These are phyloP conservation scores for Danaus melanippus DNA, from an alignment of 1,140 invertebrate species.

Conservation along the genomic window DNA sequence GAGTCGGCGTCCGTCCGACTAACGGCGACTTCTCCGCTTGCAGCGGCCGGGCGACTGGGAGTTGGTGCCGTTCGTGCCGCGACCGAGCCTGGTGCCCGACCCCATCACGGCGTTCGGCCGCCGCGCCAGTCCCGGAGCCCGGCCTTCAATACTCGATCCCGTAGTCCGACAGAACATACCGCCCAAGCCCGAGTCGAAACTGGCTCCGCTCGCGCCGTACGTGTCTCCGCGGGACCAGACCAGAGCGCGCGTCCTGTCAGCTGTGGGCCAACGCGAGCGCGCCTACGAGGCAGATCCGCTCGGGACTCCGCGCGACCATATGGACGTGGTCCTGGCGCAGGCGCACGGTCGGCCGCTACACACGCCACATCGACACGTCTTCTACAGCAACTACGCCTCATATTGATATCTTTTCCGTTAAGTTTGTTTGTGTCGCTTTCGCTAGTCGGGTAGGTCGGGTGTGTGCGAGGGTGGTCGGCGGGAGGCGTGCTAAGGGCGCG, in stretches of 20 bases:
- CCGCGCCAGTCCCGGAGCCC: slow-evolving; percentile 60
- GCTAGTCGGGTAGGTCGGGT: slow-evolving; percentile 55
- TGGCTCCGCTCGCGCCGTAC: slow-evolving; percentile 75
- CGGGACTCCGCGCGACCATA: slow-evolving; percentile 73
- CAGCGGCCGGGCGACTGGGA: slow-evolving; percentile 88
- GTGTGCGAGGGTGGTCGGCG: slow-evolving; percentile 49
- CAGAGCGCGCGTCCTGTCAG: slow-evolving; percentile 72
- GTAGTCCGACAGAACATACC: slow-evolving; percentile 71
- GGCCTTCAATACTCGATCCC: slow-evolving; percentile 52
- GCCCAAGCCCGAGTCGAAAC: slow-evolving; percentile 71
- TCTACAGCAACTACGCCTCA: slow-evolving; percentile 69
- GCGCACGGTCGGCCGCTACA: slow-evolving; percentile 71
- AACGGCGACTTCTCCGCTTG: slow-evolving; percentile 73
- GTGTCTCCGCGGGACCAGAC: slow-evolving; percentile 76
- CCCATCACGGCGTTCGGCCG: slow-evolving; percentile 85
- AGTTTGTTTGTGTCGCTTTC: slow-evolving; percentile 56
- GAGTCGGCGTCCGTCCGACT: slow-evolving; percentile 56
- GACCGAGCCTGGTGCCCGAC: slow-evolving; percentile 85
- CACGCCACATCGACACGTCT: slow-evolving; percentile 66
- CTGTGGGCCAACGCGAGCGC: slow-evolving; percentile 71
- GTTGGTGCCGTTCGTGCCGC: slow-evolving; percentile 85
- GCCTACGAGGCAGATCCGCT: slow-evolving; percentile 71
- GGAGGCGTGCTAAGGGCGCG: slow-evolving; percentile 47
- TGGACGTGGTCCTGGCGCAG: slow-evolving; percentile 75
- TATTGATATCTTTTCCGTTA: slow-evolving; percentile 42